These are phyloP conservation scores for Cherax destructor DNA, from an alignment of 1,140 invertebrate genomes.

Conservation along the genomic window DNA sequence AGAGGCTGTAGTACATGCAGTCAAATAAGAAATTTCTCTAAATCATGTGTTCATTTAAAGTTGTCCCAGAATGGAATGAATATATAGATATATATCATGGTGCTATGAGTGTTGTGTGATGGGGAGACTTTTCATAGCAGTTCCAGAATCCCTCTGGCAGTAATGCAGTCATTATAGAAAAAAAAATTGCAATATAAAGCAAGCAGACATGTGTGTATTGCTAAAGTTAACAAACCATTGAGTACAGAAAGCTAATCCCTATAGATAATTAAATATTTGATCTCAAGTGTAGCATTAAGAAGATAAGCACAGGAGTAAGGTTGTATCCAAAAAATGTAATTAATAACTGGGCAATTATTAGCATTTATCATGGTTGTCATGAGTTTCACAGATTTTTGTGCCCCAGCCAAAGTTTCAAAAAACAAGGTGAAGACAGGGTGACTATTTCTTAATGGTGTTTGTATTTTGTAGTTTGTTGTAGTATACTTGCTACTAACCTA, in stretches of 20 bases:
- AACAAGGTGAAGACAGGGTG: slow-evolving; percentile 65
- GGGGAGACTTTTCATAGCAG: slow-evolving; percentile 17
- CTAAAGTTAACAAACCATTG: not conserved
- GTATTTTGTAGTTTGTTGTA: slow-evolving; percentile 65
- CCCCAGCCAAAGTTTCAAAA: slow-evolving; percentile 59
- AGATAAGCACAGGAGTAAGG: slow-evolving; percentile 6
- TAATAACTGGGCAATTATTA: slow-evolving; percentile 1
- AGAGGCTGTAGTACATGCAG: not conserved
- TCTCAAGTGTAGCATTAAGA: slow-evolving; percentile 65
- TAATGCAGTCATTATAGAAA: not conserved
- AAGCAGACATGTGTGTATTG: not conserved
- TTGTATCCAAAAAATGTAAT: slow-evolving; percentile 25
- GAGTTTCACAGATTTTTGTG: slow-evolving; percentile 38
- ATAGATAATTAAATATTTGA: slow-evolving; percentile 47
- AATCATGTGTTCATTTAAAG: not conserved
- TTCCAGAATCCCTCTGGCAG: not conserved
- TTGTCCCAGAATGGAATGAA: not conserved
- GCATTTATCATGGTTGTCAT: slow-evolving; percentile 43
- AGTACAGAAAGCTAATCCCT: slow-evolving; percentile 15
- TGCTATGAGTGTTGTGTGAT: slow-evolving; percentile 63
- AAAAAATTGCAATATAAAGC: not conserved
- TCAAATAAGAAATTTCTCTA: too few relatives aligned
- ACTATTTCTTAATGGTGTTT: slow-evolving; percentile 59
- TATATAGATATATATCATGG: slow-evolving; percentile 48
- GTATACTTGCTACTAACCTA: slow-evolving; percentile 61